These are phyloP conservation scores for Carollia perspicillata DNA, from an alignment of 2,113 vertebrate genomes.

Conservation along the genomic window DNA sequence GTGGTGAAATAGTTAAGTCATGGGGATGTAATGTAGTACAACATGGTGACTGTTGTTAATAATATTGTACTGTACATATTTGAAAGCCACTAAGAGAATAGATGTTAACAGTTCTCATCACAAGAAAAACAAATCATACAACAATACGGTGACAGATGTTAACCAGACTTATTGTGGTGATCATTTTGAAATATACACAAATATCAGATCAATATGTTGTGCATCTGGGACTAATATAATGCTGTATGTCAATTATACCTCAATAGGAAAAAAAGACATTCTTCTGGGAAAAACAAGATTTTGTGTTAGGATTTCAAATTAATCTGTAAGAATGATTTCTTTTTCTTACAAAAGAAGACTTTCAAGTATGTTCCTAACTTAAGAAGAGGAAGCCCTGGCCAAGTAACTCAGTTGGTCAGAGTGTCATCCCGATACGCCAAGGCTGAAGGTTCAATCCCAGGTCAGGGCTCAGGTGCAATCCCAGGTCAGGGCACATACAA, in stretches of 20 bases:
- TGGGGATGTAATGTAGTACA: neutral
- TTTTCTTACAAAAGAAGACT: neutral
- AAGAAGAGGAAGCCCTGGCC: neutral
- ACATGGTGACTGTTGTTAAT: neutral
- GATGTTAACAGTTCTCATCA: neutral
- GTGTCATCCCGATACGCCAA: too few species aligned
- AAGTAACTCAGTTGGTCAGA: too few species aligned
- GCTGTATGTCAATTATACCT: neutral
- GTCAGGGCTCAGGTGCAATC: too few species aligned
- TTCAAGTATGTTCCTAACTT: neutral
- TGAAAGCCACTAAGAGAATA: neutral
- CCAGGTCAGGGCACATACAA: too few species aligned
- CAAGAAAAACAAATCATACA: neutral
- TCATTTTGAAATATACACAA: neutral
- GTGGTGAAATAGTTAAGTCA: neutral
- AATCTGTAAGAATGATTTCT: neutral
- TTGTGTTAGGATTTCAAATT: conserved; percentile 16
- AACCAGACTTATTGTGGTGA: neutral
- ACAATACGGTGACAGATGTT: neutral
- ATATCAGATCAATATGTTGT: neutral
- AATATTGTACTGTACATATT: neutral
- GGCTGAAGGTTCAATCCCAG: too few species aligned
- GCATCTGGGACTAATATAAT: neutral
- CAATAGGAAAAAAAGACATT: neutral
- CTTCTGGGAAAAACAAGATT: neutral